Evolutionary conservation across 2,113 vertebrate species (phyloP).

Genomic region (Cervus canadensis): DNA sequence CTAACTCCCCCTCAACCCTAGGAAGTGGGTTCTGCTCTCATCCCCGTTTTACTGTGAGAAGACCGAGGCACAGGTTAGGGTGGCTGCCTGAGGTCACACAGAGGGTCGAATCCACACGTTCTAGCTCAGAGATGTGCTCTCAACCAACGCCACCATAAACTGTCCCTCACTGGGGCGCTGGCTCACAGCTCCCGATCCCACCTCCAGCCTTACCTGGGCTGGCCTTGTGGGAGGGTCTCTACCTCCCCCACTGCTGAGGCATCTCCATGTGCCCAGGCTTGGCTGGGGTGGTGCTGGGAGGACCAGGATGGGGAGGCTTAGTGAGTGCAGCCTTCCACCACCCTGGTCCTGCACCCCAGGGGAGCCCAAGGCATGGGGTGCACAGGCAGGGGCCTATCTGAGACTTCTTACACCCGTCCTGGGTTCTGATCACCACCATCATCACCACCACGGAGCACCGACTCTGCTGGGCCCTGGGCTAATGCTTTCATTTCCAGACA

Average conservation of each 20-base stretch:
- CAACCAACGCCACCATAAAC: no score
- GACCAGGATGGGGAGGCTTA: not conserved
- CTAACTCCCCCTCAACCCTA: not conserved
- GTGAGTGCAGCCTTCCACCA: not conserved
- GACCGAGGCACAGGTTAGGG: not conserved
- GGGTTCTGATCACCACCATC: not conserved
- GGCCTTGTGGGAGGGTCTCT: not conserved
- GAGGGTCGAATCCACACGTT: not conserved
- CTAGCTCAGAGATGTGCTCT: not conserved
- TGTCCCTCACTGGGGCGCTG: not conserved
- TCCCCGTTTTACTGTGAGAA: not conserved
- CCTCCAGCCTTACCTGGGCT: not conserved
- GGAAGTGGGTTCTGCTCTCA: not conserved
- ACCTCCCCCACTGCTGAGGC: not conserved
- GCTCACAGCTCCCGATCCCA: not conserved
- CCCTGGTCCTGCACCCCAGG: no score
- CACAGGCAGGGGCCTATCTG: not conserved
- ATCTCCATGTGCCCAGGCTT: not conserved
- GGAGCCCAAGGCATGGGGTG: not conserved
- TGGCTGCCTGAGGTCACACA: not conserved
- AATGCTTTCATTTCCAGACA: not conserved
- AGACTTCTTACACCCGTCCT: not conserved
- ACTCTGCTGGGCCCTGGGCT: not conserved
- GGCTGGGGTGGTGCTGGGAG: not conserved
- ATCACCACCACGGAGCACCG: fast-evolving